Evolutionary conservation across 2,797 vertebrate genomes (phyloP).

Genomic region (Anguilla anguilla): DNA sequence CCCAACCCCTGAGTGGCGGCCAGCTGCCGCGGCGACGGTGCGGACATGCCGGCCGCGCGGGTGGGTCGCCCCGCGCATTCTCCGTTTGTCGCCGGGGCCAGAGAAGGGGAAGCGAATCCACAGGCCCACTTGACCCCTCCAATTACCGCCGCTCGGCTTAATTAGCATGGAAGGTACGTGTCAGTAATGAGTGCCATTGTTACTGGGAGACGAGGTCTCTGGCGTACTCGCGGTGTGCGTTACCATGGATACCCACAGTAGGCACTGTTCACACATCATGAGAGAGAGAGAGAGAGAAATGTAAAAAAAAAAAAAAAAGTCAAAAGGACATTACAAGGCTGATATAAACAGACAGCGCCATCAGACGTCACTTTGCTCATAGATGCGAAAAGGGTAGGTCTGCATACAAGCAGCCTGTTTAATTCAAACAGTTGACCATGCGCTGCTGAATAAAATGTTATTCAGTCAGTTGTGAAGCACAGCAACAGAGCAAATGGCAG

Average conservation of each 20-base stretch:
- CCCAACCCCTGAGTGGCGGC: not conserved
- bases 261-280: not conserved
- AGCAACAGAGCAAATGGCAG: not conserved
- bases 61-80: not conserved
- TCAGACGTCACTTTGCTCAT: not conserved
- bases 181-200: conserved; percentile 11
- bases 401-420: not conserved
- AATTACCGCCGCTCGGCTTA: not conserved
- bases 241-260: not conserved
- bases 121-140: conserved; percentile 3
- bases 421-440: not conserved
- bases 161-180: conserved; percentile 3
- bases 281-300: not conserved
- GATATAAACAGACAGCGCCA: not conserved
- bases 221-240: not conserved
- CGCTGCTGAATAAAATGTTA: not conserved
- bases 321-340: not conserved
- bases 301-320: not conserved
- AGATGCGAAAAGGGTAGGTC: not conserved
- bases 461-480: not conserved
- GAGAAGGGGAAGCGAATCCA: not conserved
- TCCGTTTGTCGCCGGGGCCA: not conserved
- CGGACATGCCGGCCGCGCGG: not conserved
- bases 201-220: not conserved
- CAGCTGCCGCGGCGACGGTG: not conserved